phyloP scores from a whole-genome alignment of 2,797 vertebrate species.

The Acanthornis magna region DNA sequence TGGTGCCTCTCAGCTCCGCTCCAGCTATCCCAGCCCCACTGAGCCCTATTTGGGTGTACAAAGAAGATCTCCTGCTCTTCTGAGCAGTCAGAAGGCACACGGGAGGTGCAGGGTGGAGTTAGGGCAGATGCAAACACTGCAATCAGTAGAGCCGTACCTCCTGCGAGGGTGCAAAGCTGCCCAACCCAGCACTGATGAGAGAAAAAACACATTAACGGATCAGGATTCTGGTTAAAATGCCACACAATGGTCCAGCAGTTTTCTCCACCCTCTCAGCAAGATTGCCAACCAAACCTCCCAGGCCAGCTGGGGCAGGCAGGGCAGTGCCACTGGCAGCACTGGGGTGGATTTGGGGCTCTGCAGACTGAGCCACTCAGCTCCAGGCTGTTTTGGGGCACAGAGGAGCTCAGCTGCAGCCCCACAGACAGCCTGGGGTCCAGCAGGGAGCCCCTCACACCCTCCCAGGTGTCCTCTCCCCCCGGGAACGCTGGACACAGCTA shows the following conservation, averaged over 20 bases:
- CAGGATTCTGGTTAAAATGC: not conserved
- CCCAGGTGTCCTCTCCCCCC: not conserved
- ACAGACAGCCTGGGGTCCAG: not conserved
- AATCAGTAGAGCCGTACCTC: not conserved
- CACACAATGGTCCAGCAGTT: accelerated
- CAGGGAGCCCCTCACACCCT: not conserved
- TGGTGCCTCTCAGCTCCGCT: not conserved
- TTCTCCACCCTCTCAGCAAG: not conserved
- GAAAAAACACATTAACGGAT: not conserved
- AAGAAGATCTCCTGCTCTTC: not conserved
- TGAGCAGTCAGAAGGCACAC: not conserved
- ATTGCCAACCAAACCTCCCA: not conserved
- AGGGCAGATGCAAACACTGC: accelerated
- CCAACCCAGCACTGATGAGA: not conserved
- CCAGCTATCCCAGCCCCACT: not conserved
- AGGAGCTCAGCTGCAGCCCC: not conserved
- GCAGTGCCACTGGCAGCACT: accelerated
- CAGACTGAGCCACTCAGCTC: not conserved
- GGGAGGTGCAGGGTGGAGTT: not conserved
- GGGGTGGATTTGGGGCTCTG: not conserved
- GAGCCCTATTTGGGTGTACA: not conserved
- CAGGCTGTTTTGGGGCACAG: accelerated
- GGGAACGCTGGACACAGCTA: not conserved
- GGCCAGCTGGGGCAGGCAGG: accelerated
- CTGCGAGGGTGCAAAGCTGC: accelerated